A percentile compares a stretch with the other conserved stretches of the same genome.
Conservation (phyloP, 2,797 vertebrate genomes). For the Odontamblyopus rebecca region DNA sequence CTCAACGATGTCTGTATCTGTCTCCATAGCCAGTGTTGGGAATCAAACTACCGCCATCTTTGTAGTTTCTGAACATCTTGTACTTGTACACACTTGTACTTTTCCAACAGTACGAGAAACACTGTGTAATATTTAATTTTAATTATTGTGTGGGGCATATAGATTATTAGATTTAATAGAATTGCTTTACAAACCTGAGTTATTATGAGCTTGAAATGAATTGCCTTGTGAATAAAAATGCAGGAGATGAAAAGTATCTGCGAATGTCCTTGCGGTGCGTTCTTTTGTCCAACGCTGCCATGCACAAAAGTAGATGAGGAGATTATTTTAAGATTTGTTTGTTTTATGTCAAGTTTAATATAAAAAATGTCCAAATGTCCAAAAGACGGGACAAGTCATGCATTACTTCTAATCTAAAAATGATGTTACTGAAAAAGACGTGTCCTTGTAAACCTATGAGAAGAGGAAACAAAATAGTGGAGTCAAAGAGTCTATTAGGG, state of each 20-base stretch:
- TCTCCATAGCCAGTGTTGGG: too few species aligned
- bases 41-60: too few species aligned
- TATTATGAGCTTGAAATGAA: conserved; percentile 29
- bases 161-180: not conserved
- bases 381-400: conserved; percentile 36
- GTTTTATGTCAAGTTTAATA: conserved; percentile 36
- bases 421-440: not conserved
- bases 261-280: conserved; percentile 28
- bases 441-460: not conserved
- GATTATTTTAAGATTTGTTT: conserved; percentile 40
- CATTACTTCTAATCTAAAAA: not conserved
- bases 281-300: conserved; percentile 11
- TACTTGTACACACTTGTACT: too few species aligned
- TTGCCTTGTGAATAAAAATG: conserved; percentile 2
- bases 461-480: not conserved
- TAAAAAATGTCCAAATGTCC: conserved; percentile 32
- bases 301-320: conserved; percentile 1
- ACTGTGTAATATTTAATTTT: too few species aligned
- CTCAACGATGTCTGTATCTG: too few species aligned
- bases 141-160: not conserved
- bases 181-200: conserved; percentile 19
- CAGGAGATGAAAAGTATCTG: conserved; percentile 23
- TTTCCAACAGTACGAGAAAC: too few species aligned
- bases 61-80: too few species aligned
- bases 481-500: not conserved